Percentiles rank a stretch among this genome's conserved stretches.
Evolutionary conservation across 2,113 vertebrate genomes (phyloP).

Genomic region (Camelus dromedarius): DNA sequence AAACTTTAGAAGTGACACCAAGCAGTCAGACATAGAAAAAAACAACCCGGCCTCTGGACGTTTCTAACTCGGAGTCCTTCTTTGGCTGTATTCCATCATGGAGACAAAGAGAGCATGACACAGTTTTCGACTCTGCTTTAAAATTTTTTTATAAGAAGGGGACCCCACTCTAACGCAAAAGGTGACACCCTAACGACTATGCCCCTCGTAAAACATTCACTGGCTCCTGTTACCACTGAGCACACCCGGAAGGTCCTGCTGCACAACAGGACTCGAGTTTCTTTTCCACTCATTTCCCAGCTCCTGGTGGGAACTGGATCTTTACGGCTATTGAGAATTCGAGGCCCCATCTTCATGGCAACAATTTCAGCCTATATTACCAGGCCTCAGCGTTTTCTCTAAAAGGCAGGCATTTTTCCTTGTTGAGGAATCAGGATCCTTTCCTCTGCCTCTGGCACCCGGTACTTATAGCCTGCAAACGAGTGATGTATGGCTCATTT

Average conservation of each 20-base stretch:
- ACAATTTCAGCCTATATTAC: neutral
- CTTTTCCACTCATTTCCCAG: neutral
- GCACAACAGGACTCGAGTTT: neutral
- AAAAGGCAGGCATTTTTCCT: neutral
- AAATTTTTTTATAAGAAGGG: neutral
- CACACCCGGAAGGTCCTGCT: neutral
- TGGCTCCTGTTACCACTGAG: neutral
- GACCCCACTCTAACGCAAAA: neutral
- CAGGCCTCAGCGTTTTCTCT: neutral
- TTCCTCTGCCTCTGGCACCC: neutral
- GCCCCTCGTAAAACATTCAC: neutral
- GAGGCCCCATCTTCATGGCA: neutral
- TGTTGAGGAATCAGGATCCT: neutral
- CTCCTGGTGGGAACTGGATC: rapidly evolving
- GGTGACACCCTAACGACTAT: neutral
- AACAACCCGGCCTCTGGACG: rapidly evolving
- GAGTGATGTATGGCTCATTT: neutral
- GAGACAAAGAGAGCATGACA: neutral
- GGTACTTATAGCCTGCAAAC: neutral
- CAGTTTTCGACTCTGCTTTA: neutral
- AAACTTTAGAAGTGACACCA: neutral
- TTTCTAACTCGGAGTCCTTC: neutral
- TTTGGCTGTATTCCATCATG: rapidly evolving
- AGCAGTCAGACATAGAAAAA: neutral
- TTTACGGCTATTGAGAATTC: neutral